A percentile compares a stretch with the other conserved stretches of the same genome.
Conservation (phyloP, 2,888 invertebrate genomes). For the Heteromyza rotundicornis region DNA sequence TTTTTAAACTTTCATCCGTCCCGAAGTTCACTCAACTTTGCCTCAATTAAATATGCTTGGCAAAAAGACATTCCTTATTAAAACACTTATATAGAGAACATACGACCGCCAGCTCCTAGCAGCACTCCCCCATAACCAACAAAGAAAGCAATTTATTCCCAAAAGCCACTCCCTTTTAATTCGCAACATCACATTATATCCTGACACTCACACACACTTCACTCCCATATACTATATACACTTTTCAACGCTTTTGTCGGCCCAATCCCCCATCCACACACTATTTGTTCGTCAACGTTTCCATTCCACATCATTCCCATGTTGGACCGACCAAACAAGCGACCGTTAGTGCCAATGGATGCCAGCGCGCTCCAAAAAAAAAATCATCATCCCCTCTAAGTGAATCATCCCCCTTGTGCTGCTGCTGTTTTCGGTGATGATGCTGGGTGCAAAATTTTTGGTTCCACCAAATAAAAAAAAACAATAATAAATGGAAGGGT, state of each 20-base stretch:
- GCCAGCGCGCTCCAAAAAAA: not conserved
- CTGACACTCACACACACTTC: not conserved
- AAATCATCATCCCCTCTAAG: not conserved
- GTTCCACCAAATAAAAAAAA: no score
- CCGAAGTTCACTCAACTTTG: not conserved
- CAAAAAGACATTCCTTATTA: no score
- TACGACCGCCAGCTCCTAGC: no score
- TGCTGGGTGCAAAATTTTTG: not conserved
- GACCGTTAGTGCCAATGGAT: not conserved
- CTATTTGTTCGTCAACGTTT: not conserved
- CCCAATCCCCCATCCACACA: no score
- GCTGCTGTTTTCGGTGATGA: not conserved
- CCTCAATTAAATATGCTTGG: no score
- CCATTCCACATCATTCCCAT: not conserved
- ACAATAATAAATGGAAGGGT: no score
- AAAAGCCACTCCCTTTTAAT: constrained; percentile 32
- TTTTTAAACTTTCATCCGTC: no score
- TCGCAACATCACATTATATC: constrained; percentile 8
- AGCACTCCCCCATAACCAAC: no score
- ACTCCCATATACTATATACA: no score
- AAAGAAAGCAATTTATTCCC: not conserved
- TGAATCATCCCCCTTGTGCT: not conserved
- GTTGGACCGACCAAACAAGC: not conserved
- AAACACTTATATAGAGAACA: no score
- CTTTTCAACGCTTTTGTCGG: no score